Conservation (phyloP, 2,797 vertebrate species). For the Karalla daura region DNA sequence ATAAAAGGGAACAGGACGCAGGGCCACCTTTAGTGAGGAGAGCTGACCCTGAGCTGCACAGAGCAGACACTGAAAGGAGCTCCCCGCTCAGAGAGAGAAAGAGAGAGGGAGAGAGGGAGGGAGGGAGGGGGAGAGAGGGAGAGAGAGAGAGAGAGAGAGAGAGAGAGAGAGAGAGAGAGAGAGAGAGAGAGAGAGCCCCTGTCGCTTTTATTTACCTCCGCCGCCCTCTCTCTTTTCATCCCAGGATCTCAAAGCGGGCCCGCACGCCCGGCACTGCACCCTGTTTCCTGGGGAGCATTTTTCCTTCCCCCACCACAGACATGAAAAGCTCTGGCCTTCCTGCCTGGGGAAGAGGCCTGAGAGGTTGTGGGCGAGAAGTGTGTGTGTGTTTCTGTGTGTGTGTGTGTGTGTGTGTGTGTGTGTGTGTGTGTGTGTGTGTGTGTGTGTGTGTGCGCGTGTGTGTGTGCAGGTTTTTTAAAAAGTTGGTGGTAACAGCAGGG, state of each 20-base stretch:
- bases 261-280: constrained; percentile 70
- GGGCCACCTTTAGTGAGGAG: constrained; percentile 80
- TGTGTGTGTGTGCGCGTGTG: neutral
- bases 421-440: neutral
- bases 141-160: too few relatives aligned
- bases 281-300: constrained; percentile 89
- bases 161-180: too few relatives aligned
- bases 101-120: too few relatives aligned
- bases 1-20: constrained; percentile 78
- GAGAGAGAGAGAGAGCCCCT: constrained; percentile 69
- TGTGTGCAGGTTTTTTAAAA: neutral
- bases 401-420: constrained; percentile 3
- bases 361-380: constrained; percentile 57
- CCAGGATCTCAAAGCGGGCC: constrained; percentile 85
- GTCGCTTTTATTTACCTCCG: constrained; percentile 88
- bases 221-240: constrained; percentile 87
- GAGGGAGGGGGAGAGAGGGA: too few relatives aligned
- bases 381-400: constrained; percentile 22
- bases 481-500: constrained; percentile 50
- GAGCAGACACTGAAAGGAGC: constrained; percentile 54
- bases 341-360: constrained; percentile 82
- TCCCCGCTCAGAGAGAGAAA: too few relatives aligned
- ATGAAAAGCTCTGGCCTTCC: constrained; percentile 91
- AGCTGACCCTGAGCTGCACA: constrained; percentile 70
- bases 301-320: constrained; percentile 83